These are phyloP conservation scores for Mastomys coucha DNA, from an alignment of 2,113 vertebrate species.

Conservation along the genomic window DNA sequence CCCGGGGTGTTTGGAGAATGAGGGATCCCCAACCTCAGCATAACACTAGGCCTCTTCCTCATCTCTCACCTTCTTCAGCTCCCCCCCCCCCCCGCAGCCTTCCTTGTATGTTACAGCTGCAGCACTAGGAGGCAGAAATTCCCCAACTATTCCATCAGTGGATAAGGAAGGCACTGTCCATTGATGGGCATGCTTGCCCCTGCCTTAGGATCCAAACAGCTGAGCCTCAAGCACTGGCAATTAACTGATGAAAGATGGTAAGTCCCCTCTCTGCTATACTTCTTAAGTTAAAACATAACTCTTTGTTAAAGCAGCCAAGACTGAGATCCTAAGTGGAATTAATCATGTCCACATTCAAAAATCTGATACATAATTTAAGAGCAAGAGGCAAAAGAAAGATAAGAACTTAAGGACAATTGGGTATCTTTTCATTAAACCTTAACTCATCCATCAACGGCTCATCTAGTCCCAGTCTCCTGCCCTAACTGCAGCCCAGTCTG, in stretches of 20 bases:
- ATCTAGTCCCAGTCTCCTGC: slow-evolving; percentile 19
- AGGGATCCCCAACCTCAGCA: not conserved
- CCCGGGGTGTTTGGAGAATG: not conserved
- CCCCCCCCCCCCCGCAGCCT: not conserved
- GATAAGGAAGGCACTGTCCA: not conserved
- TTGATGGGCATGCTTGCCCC: not conserved
- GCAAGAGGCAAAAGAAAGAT: slow-evolving; percentile 77
- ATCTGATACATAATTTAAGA: slow-evolving; percentile 82
- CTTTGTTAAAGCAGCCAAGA: slow-evolving; percentile 71
- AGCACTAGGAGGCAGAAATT: not conserved
- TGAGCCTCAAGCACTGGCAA: not conserved
- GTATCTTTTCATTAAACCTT: slow-evolving; percentile 78
- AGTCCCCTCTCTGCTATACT: slow-evolving; percentile 39
- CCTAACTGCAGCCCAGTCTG: not conserved
- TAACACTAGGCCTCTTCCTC: not conserved
- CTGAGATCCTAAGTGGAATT: slow-evolving; percentile 70
- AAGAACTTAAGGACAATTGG: slow-evolving; percentile 77
- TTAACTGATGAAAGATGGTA: slow-evolving; percentile 57
- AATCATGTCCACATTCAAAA: slow-evolving; percentile 81
- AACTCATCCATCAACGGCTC: slow-evolving; percentile 63
- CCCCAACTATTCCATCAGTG: not conserved
- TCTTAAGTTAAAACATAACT: slow-evolving; percentile 77
- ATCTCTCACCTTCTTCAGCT: not conserved
- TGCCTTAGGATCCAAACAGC: slow-evolving; percentile 42
- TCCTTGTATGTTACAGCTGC: not conserved